phyloP scores from a whole-genome alignment of 2,113 vertebrate genomes.

The Colinus virginianus region DNA sequence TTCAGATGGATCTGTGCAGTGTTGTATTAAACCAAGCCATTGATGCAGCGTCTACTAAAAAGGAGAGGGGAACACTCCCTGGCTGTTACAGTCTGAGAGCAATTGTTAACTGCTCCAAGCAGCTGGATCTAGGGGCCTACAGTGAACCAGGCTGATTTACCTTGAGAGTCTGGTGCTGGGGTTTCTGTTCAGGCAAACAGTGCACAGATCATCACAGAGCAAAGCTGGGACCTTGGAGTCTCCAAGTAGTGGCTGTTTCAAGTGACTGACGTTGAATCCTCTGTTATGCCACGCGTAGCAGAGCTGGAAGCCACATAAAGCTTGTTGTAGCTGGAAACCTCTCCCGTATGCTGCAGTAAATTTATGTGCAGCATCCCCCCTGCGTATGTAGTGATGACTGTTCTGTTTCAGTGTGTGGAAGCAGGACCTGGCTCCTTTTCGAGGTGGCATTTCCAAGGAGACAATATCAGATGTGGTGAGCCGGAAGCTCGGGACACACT shows the following conservation, averaged over 20 bases:
- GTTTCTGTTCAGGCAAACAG: background rate
- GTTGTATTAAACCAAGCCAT: background rate
- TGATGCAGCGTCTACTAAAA: background rate
- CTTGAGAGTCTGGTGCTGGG: background rate
- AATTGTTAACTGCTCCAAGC: accelerated
- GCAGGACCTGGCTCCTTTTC: conserved; percentile 87
- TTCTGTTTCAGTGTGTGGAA: conserved; percentile 85
- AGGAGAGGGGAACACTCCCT: background rate
- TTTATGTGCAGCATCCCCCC: background rate
- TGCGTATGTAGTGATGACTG: background rate
- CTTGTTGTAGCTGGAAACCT: background rate
- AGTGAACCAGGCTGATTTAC: background rate
- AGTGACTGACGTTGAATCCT: background rate
- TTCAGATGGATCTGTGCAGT: background rate
- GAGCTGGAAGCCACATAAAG: background rate
- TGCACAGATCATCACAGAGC: background rate
- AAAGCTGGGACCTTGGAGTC: background rate
- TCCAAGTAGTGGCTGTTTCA: background rate
- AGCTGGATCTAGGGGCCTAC: background rate
- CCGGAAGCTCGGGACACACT: conserved; percentile 92
- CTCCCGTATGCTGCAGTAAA: background rate
- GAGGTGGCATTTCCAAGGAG: conserved; percentile 85
- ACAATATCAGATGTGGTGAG: conserved; percentile 82
- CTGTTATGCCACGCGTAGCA: accelerated
- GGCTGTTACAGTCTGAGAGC: background rate